Conservation (phyloP, 2,797 vertebrate species). For the Urophycis tenuis region DNA sequence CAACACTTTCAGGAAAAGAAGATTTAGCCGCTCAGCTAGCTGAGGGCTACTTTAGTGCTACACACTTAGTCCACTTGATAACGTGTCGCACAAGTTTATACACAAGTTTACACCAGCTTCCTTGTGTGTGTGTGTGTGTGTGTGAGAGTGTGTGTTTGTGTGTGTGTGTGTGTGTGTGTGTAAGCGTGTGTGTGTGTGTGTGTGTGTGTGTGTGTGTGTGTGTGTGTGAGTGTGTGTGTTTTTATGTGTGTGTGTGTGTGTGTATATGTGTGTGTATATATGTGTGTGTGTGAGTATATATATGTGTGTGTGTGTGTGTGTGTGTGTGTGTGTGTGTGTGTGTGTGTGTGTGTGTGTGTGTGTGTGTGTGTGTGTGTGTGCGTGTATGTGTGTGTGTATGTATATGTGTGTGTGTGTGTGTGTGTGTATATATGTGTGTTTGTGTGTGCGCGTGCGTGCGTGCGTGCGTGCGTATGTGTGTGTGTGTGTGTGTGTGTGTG, state of each 20-base stretch:
- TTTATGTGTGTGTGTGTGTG: neutral
- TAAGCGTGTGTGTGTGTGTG: neutral
- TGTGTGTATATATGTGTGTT: no score
- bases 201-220: neutral
- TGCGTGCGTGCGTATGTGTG: no score
- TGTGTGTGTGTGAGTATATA: neutral
- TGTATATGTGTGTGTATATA: neutral
- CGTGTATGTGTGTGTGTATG: no score
- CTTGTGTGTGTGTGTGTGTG: conserved; percentile 1
- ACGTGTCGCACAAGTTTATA: conserved; percentile 50
- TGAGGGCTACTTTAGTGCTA: neutral
- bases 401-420: neutral
- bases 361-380: no score
- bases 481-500: neutral
- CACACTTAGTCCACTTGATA: no score
- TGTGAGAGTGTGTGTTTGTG: neutral
- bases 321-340: neutral
- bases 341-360: no score
- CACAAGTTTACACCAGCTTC: no score
- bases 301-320: neutral
- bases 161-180: neutral
- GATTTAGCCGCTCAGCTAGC: conserved; percentile 13
- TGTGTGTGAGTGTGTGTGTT: neutral
- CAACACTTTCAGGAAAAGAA: no score
- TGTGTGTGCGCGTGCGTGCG: no score